These are phyloP conservation scores for Nomada flava DNA, from an alignment of 2,888 invertebrate species.

Conservation along the genomic window DNA sequence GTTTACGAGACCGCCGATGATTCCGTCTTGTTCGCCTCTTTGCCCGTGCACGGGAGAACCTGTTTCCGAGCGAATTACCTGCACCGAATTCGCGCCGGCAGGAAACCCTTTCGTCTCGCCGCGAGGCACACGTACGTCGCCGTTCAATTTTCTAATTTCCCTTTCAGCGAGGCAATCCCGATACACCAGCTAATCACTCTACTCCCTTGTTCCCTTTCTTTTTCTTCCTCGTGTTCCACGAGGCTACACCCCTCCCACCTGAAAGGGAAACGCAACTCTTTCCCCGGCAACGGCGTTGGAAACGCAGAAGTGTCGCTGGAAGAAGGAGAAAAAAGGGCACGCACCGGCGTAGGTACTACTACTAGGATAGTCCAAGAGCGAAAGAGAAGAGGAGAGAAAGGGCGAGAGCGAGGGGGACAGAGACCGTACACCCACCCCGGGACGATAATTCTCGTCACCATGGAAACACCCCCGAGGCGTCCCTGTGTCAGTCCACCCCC, in stretches of 20 bases:
- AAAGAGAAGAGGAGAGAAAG: background rate
- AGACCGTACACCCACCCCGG: conserved; percentile 73
- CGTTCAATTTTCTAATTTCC: too few relatives aligned
- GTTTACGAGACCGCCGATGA: conserved; percentile 47
- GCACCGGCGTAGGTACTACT: background rate
- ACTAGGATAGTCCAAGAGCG: conserved; percentile 11
- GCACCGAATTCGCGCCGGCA: conserved; percentile 38
- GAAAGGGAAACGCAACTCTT: conserved; percentile 22
- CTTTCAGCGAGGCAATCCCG: too few relatives aligned
- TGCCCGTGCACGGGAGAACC: conserved; percentile 35
- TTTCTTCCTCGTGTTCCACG: background rate
- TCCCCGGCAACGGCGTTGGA: conserved; percentile 45
- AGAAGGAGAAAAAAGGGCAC: conserved; percentile 42
- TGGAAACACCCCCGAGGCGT: conserved; percentile 82
- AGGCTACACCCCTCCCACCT: background rate
- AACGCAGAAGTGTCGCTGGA: conserved; percentile 48
- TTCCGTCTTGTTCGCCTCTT: conserved; percentile 41
- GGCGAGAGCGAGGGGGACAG: conserved; percentile 41
- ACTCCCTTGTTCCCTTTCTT: background rate
- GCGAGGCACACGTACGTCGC: too few relatives aligned
- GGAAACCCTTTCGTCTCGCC: conserved; percentile 8
- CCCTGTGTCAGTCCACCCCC: conserved; percentile 78
- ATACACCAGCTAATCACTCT: too few relatives aligned
- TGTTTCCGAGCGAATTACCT: conserved; percentile 48
- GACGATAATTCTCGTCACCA: conserved; percentile 77